These are phyloP conservation scores for Amaurobius ferox DNA, from an alignment of 2,888 invertebrate genomes.

Conservation along the genomic window DNA sequence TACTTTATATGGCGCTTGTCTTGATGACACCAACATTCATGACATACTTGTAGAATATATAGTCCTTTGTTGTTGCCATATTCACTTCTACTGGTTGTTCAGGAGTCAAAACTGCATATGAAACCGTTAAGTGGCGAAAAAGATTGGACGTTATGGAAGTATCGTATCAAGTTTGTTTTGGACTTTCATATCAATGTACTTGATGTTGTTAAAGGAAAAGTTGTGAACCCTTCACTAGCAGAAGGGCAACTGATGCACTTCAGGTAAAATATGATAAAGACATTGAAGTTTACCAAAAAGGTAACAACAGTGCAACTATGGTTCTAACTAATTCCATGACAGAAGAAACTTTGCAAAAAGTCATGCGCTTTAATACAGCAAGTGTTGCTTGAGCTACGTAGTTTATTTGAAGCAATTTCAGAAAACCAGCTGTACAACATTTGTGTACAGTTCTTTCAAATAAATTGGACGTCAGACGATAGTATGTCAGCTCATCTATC, in stretches of 20 bases:
- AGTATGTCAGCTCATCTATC: conserved; percentile 36
- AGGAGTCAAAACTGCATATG: background rate
- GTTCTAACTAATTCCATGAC: conserved; percentile 32
- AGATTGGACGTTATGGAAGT: background rate
- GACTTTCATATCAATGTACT: background rate
- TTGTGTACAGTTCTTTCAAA: conserved; percentile 53
- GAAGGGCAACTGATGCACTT: background rate
- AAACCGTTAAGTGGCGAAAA: background rate
- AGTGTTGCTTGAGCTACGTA: conserved; percentile 27
- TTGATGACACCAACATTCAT: too few species aligned
- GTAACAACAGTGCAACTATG: background rate
- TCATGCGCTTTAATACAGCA: conserved; percentile 23
- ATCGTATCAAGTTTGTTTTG: background rate
- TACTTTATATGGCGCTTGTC: too few species aligned
- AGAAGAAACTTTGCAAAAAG: conserved; percentile 25
- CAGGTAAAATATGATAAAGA: background rate
- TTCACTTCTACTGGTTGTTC: too few species aligned
- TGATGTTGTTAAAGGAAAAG: background rate
- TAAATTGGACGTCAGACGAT: conserved; percentile 21
- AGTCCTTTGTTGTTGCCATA: too few species aligned
- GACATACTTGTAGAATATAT: too few species aligned
- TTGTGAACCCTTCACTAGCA: background rate
- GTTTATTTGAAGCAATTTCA: conserved; percentile 41
- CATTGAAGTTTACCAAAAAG: background rate
- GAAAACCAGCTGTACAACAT: conserved; percentile 47